Conservation (phyloP, 2,888 invertebrate genomes). For the Athrips mouffetella region DNA sequence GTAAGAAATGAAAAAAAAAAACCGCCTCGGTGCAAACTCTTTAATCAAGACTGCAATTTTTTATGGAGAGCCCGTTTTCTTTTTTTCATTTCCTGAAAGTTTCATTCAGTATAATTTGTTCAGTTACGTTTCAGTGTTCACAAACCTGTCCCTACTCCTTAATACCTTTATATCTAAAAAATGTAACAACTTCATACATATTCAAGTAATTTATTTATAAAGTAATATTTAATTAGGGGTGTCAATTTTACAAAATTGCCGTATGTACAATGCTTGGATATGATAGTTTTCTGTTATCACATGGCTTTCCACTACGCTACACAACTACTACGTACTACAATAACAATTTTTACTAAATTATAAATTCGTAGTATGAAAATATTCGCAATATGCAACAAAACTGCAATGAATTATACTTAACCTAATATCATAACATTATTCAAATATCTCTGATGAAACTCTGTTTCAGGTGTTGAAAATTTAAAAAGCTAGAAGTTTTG, state of each 20-base stretch:
- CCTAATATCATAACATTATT: constrained; percentile 63
- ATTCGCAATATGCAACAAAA: constrained; percentile 55
- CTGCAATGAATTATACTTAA: constrained; percentile 51
- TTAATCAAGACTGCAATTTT: background rate
- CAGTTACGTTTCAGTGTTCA: too few species aligned
- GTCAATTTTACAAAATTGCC: background rate
- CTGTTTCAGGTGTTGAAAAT: constrained; percentile 38
- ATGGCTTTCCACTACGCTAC: constrained; percentile 46
- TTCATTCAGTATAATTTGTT: too few species aligned
- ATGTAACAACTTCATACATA: constrained; percentile 4
- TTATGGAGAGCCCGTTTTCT: too few species aligned
- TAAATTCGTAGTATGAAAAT: constrained; percentile 71
- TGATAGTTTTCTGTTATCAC: constrained; percentile 29
- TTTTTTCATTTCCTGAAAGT: too few species aligned
- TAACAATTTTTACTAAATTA: constrained; percentile 64
- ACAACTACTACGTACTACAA: constrained; percentile 64
- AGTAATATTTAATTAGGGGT: too few species aligned
- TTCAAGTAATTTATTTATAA: background rate
- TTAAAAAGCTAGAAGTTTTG: constrained; percentile 33
- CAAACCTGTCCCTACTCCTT: too few species aligned
- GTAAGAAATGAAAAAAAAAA: too few species aligned
- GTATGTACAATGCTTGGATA: constrained; percentile 38
- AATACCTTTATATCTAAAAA: constrained; percentile 20
- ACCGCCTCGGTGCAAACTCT: too few species aligned
- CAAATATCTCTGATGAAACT: constrained; percentile 40